Evolutionary conservation across 2,113 vertebrate species (phyloP).

Genomic region (Tenrec ecaudatus): DNA sequence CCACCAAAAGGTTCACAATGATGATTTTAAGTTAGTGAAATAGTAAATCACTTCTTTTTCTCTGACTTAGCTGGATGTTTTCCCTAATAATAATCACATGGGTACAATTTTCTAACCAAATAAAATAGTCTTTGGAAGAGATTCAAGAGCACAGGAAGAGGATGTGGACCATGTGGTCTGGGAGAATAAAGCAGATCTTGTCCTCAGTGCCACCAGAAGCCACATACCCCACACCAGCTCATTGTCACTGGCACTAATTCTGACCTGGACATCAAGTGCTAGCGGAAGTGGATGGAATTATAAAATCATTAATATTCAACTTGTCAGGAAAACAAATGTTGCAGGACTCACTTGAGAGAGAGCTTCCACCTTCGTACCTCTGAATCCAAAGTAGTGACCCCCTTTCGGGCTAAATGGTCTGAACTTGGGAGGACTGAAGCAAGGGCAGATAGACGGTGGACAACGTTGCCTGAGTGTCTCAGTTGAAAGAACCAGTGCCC

Average conservation of each 20-base stretch:
- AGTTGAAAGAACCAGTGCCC: not conserved
- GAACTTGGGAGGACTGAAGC: not conserved
- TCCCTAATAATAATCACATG: not conserved
- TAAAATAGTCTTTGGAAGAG: not conserved
- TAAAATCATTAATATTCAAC: constrained; percentile 19
- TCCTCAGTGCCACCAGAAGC: not conserved
- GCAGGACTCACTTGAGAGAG: constrained; percentile 17
- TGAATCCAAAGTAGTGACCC: not conserved
- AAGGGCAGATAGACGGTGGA: not conserved
- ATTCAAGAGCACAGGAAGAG: not conserved
- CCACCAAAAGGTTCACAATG: constrained; percentile 14
- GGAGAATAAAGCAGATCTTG: not conserved
- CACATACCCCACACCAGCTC: not conserved
- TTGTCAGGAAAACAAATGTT: constrained; percentile 45
- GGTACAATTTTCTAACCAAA: not conserved
- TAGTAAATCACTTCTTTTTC: not conserved
- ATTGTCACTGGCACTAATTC: not conserved
- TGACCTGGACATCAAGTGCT: not conserved
- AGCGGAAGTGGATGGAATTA: not conserved
- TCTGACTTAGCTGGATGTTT: not conserved
- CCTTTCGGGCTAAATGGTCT: not conserved
- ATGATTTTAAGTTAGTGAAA: not conserved
- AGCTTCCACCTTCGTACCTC: not conserved
- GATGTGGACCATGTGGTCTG: not conserved
- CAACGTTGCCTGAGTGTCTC: not conserved